Base-by-base conservation (phyloP, 2,797 vertebrate genomes). In the Eupleurogrammus muticus region DNA sequence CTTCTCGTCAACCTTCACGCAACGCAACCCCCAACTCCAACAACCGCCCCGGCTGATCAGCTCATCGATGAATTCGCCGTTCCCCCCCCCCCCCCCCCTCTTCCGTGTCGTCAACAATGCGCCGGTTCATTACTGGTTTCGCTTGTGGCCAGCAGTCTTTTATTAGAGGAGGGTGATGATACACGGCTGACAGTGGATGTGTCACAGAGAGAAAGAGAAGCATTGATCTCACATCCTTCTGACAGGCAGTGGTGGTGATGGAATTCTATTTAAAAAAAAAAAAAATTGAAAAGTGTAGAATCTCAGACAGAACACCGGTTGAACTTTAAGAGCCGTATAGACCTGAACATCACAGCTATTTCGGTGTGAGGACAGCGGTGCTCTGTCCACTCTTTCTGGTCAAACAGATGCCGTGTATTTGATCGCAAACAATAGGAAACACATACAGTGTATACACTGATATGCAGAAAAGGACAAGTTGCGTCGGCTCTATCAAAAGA, bases 181-280 rank as follows among this genome's bases (percentile, higher is more conserved):
- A 3, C 17, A 40, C 9, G 17, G 3, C 48, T 66, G 57, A 72
- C 63, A 48, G 53, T 20, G 24, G 63, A 63, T 60, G 59, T 70
- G 64, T 76, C 61, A 60, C 54, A 72, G 16, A 23, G 59, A 64
- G 28, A 60, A 59, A 76, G 60, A 79, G 60, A 64, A 64, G 58
- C n/a, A 85, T 73, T 64, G 86, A 85, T 85, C 87, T 85, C 66
- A 83, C 76, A 73, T 68, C 61, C 14, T 28, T 3, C 54, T 8
- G 48, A 42, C n/a, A 21, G 35, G 28, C 12, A 56, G 60, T 16
- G 13, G 19, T 70, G 54, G 50, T 68, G 64, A 68, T 54, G 40
- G 19, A 17, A 70, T 75, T 80, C 66, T 71, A 59, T 61, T 3
- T 3, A 28, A 28, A 6, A 6, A 28, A 28, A 6, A 28, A 28